phyloP scores from a whole-genome alignment of 1,140 invertebrate genomes.

The Diabrotica virgifera region DNA sequence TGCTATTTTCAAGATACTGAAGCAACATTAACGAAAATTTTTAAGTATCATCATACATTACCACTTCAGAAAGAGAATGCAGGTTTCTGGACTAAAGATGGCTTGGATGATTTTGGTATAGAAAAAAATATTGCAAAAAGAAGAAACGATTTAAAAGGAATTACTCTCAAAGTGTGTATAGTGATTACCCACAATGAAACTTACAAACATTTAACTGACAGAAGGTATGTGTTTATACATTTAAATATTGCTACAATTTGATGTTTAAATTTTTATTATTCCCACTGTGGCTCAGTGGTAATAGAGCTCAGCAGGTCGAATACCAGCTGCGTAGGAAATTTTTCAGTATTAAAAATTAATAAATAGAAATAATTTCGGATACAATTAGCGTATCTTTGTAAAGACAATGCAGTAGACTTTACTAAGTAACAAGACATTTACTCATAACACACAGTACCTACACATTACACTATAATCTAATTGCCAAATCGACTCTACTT shows the following conservation, averaged over 20 bases:
- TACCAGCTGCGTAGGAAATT: too few relatives aligned
- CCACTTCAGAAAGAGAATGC: constrained; percentile 33
- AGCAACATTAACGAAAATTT: constrained; percentile 35
- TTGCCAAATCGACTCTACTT: too few relatives aligned
- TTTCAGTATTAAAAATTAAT: too few relatives aligned
- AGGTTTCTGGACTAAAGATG: constrained; percentile 28
- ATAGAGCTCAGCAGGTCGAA: too few relatives aligned
- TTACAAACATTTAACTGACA: constrained; percentile 59
- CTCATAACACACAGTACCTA: too few relatives aligned
- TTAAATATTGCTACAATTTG: not conserved
- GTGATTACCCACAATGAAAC: constrained; percentile 59
- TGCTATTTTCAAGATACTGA: constrained; percentile 17
- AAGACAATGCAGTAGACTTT: too few relatives aligned
- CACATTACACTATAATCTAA: too few relatives aligned
- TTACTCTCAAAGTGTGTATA: constrained; percentile 49
- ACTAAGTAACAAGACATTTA: too few relatives aligned
- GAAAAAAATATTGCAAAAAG: constrained; percentile 32
- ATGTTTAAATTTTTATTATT: not conserved
- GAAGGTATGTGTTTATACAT: constrained; percentile 44
- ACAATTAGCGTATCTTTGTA: too few relatives aligned
- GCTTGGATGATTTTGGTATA: constrained; percentile 11
- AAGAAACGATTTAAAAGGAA: constrained; percentile 48
- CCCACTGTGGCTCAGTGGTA: too few relatives aligned
- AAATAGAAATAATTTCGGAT: too few relatives aligned
- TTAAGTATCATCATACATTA: constrained; percentile 24